phyloP scores from a whole-genome alignment of 2,888 invertebrate genomes.

The Onthophagus sagittarius region DNA sequence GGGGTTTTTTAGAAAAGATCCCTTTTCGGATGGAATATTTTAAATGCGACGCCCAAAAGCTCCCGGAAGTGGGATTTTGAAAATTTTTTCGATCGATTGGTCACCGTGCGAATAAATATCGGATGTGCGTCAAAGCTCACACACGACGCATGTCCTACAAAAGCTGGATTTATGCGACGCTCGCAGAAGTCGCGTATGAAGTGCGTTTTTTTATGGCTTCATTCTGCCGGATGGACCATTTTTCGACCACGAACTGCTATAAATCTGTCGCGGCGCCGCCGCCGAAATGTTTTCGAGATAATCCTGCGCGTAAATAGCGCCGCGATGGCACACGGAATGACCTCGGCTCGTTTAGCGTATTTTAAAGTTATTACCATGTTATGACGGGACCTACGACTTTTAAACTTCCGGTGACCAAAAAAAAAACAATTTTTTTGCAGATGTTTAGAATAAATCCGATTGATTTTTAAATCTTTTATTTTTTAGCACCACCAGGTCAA shows the following conservation, averaged over 20 bases:
- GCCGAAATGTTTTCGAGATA: neutral
- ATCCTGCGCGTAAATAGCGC: neutral
- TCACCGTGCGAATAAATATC: neutral
- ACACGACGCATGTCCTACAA: neutral
- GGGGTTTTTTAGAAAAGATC: neutral
- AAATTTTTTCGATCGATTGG: neutral
- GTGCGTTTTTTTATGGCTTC: neutral
- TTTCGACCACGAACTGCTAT: neutral
- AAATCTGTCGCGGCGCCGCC: neutral
- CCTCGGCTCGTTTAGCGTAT: neutral
- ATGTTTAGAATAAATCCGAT: neutral
- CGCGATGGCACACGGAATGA: neutral
- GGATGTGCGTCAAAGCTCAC: neutral
- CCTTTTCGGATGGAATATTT: neutral
- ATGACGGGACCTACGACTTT: neutral
- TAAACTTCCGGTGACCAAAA: neutral
- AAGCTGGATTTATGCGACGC: neutral
- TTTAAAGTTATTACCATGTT: neutral
- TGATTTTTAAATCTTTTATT: constrained; percentile 26
- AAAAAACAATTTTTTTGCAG: neutral
- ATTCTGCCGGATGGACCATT: neutral
- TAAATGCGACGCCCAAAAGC: neutral
- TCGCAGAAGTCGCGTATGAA: neutral
- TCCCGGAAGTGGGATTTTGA: neutral
- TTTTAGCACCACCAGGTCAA: constrained; percentile 58